Base-by-base conservation (phyloP, 2,113 vertebrate genomes). In the Sylvietta virens region DNA sequence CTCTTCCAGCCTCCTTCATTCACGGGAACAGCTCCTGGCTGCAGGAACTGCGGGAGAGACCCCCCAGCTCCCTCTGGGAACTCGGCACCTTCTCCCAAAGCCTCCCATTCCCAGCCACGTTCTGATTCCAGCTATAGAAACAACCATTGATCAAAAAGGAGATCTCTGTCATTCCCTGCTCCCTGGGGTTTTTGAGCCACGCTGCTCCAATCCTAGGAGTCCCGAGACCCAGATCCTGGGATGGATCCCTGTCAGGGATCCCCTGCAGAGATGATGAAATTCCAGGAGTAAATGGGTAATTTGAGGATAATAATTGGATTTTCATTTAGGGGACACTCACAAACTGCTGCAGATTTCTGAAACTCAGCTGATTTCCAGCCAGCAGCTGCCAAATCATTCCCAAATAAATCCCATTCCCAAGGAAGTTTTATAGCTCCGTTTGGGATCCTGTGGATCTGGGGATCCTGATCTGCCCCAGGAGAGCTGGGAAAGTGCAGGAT, bases 181-280 rank as follows among this genome's bases (percentile, higher is more conserved):
- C 80, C 8, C 0, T 3, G 37, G 1, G 11, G 5, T 37, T n/a
- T 28, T 61, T 28, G 1, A 6, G 31, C 51, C 60, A 3, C 1
- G 0, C 0, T 13, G 45, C n/a, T 57, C 30, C 45, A 5, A 1
- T 2, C 6, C 5, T 1, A 3, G 17, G 15, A 33, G 14, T 8
- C 7, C 33, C 69, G 1, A 21, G 13, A 10, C 18, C 51, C 47
- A 61, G 67, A 81, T 26, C 24, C 86, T 3, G 2, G 67, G 33
- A 24, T 15, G 42, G 66, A 50, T 44, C 31, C 44, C 35, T 40
- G 60, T 4, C 44, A 51, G 58, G 48, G 45, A 50, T 22, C 9
- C 50, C 24, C 30, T 0, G 12, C 6, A 13, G 60, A 51, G 30
- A 4, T 3, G 7, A 28, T 45, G 56, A 3, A 72, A 72, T 67